phyloP scores from a whole-genome alignment of 1,140 invertebrate genomes.

The Cydia splendana region DNA sequence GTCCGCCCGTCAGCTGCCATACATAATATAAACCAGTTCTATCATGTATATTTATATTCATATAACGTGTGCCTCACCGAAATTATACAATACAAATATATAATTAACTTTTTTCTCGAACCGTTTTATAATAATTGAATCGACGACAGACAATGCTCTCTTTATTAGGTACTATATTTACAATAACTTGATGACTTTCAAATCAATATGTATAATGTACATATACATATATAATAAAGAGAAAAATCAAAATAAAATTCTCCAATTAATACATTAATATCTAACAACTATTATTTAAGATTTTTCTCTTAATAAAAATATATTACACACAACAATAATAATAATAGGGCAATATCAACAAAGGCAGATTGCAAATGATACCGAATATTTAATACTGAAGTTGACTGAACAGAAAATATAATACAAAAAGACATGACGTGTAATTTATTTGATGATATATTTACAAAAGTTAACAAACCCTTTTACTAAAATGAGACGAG shows the following conservation, averaged over 20 bases:
- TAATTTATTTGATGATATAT: slow-evolving; percentile 60
- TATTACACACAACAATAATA: slow-evolving; percentile 75
- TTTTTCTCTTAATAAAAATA: slow-evolving; percentile 77
- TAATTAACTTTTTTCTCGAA: slow-evolving; percentile 54
- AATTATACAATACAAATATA: slow-evolving; percentile 72
- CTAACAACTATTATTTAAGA: slow-evolving; percentile 78
- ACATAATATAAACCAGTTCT: slow-evolving; percentile 58
- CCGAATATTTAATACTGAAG: slow-evolving; percentile 65
- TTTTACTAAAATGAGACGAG: slow-evolving; percentile 50
- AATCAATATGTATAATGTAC: slow-evolving; percentile 74
- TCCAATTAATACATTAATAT: slow-evolving; percentile 77
- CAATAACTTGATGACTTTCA: slow-evolving; percentile 69
- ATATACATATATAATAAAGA: slow-evolving; percentile 74
- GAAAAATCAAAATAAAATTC: slow-evolving; percentile 78
- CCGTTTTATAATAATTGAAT: slow-evolving; percentile 42
- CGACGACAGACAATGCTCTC: slow-evolving; percentile 57
- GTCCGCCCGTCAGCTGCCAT: slow-evolving; percentile 50
- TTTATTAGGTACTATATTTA: slow-evolving; percentile 71
- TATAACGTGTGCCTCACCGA: slow-evolving; percentile 52
- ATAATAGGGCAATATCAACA: slow-evolving; percentile 61
- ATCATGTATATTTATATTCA: slow-evolving; percentile 56
- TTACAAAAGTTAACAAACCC: slow-evolving; percentile 75
- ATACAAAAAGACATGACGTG: slow-evolving; percentile 62
- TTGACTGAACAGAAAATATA: slow-evolving; percentile 65
- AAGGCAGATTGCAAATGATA: slow-evolving; percentile 55